Base-by-base conservation (phyloP, 2,888 invertebrate species). In the Papilio protenor region DNA sequence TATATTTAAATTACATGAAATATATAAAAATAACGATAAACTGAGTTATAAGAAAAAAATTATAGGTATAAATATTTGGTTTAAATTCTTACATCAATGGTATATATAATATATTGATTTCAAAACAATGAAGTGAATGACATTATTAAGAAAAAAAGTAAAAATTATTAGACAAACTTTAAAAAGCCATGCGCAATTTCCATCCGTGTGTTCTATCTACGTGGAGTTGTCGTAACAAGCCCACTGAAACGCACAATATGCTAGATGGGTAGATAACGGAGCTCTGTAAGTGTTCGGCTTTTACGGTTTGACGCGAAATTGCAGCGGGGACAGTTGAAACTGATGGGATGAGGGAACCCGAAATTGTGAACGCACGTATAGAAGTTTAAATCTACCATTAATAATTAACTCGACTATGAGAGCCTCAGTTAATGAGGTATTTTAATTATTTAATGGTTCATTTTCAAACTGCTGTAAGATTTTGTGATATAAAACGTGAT, bases 191-290 rank as follows among this genome's bases (percentile, higher is more conserved):
- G 12, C 82, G 71, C 21, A 86, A 81, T 84, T 82, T 59, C 33
- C 21, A 6, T 57, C 86, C 89, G 88, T 92, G 80, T 83, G 82
- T 89, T 83, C 78, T 79, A 77, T 70, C 80, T 79, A 81, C 80
- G 81, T 85, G 83, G 84, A 87, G 82, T 81, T 81, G 84, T 84
- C 90, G 91, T 89, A 89, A 92, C 91, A 90, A 89, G 88, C 86
- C 81, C 87, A 86, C 89, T 88, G 89, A 93, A 93, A 91, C 91
- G 88, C 91, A 92, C 93, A 93, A 92, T 92, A 93, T 90, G 93
- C 88, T 87, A 88, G 93, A 93, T 92, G 91, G 91, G 89, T 87
- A 91, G 93, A 92, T 92, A 93, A 92, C 92, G 85, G 84, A 83
- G 86, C 86, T 83, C 86, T 85, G 88, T 89, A 90, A 92, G 89